Evolutionary conservation across 2,888 invertebrate genomes (phyloP).

Genomic region (Drosophila sordidula): DNA sequence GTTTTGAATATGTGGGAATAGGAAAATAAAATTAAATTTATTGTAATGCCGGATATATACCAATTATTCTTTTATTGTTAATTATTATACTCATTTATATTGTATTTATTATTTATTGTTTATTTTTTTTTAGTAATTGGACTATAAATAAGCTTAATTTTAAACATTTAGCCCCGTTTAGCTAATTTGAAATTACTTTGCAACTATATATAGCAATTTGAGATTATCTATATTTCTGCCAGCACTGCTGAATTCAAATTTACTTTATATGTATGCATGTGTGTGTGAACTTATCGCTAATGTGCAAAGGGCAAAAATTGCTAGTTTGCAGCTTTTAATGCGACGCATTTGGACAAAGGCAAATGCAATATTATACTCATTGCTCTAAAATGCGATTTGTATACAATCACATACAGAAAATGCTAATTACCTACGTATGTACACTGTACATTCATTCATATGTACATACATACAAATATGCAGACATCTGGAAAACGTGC

Average conservation of each 20-base stretch:
- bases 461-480: neutral
- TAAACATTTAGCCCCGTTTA: too few relatives aligned
- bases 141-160: too few relatives aligned
- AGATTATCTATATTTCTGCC: neutral
- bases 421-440: too few relatives aligned
- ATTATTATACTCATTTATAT: too few relatives aligned
- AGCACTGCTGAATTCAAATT: conserved; percentile 1
- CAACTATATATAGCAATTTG: neutral
- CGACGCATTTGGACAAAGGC: conserved; percentile 22
- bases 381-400: conserved; percentile 6
- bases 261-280: neutral
- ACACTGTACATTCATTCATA: neutral
- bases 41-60: too few relatives aligned
- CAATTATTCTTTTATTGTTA: too few relatives aligned
- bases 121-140: too few relatives aligned
- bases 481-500: conserved; percentile 27
- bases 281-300: conserved; percentile 33
- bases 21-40: too few relatives aligned
- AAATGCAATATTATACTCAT: neutral
- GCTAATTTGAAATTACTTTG: too few relatives aligned
- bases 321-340: conserved; percentile 9
- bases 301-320: conserved; percentile 50
- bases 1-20: too few relatives aligned
- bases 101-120: too few relatives aligned
- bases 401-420: too few relatives aligned